Evolutionary conservation across 1,140 invertebrate species (phyloP).

Genomic region (Nixonia krombeini): DNA sequence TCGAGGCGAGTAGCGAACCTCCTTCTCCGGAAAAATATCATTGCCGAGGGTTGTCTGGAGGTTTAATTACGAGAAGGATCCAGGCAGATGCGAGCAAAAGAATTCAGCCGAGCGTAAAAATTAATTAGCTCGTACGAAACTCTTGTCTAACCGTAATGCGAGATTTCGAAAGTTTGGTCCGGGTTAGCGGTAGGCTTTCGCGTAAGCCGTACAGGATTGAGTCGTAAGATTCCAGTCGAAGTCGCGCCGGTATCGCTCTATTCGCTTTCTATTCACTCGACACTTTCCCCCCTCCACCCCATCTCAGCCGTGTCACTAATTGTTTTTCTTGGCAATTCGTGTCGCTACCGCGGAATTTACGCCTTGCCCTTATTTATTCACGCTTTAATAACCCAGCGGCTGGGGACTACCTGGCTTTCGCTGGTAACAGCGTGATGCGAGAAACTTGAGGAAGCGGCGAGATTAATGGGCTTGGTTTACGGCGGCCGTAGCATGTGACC

Average conservation of each 20-base stretch:
- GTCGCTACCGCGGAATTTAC: conserved; percentile 58
- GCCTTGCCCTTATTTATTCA: conserved; percentile 68
- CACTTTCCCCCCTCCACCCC: too few relatives aligned
- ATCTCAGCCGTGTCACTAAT: conserved; percentile 47
- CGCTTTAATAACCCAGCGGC: conserved; percentile 67
- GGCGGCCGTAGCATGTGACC: conserved; percentile 33
- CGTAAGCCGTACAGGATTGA: conserved; percentile 21
- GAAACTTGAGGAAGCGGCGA: conserved; percentile 62
- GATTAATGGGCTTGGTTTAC: conserved; percentile 66
- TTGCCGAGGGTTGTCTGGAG: conserved; percentile 4
- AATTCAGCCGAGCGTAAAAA: conserved; percentile 15
- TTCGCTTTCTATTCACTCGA: too few relatives aligned
- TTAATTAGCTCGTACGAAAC: conserved; percentile 14
- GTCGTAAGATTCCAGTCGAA: conserved; percentile 27
- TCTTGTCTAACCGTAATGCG: conserved; percentile 1
- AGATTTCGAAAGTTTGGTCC: conserved; percentile 12
- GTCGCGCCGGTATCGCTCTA: conserved; percentile 30
- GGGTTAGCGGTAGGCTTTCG: background rate
- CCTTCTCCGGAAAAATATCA: conserved; percentile 1
- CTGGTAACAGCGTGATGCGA: conserved; percentile 60
- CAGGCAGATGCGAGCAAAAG: conserved; percentile 13
- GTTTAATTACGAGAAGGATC: conserved; percentile 16
- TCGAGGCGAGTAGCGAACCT: too few relatives aligned
- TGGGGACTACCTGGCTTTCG: conserved; percentile 53
- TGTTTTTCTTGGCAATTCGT: conserved; percentile 54